Evolutionary conservation across 2,113 vertebrate species (phyloP).

Genomic region (Aspiorhynchus laticeps): DNA sequence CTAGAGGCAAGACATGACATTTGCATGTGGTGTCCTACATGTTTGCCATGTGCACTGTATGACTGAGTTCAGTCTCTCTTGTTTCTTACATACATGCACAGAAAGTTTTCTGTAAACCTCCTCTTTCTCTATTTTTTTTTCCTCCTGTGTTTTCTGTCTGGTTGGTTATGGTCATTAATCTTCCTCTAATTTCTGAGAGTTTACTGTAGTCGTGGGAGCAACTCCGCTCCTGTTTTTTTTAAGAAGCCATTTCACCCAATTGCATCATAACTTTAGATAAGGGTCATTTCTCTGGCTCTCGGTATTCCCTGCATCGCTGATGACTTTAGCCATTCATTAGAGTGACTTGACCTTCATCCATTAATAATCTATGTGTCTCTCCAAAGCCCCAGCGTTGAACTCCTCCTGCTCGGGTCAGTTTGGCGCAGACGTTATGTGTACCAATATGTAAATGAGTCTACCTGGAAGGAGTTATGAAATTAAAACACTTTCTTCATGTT

Average conservation of each 20-base stretch:
- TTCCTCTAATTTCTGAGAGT: slow-evolving; percentile 36
- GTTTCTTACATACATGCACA: slow-evolving; percentile 11
- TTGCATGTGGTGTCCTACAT: not conserved
- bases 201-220: slow-evolving; percentile 27
- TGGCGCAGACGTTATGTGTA: not conserved
- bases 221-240: not conserved
- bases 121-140: not conserved
- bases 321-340: slow-evolving; percentile 41
- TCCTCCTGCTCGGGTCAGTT: slow-evolving; percentile 32
- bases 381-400: slow-evolving; percentile 10
- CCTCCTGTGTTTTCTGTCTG: not conserved
- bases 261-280: slow-evolving; percentile 46
- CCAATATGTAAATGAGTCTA: slow-evolving; percentile 29
- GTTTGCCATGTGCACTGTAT: not conserved
- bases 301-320: slow-evolving; percentile 32
- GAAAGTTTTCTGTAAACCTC: slow-evolving; percentile 19
- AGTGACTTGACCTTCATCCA: slow-evolving; percentile 38
- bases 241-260: slow-evolving; percentile 32
- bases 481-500: not conserved
- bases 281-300: slow-evolving; percentile 23
- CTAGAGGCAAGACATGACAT: slow-evolving; percentile 22
- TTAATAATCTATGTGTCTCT: slow-evolving; percentile 34
- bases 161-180: slow-evolving; percentile 20
- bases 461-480: slow-evolving; percentile 2
- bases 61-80: not conserved